Base-by-base conservation (phyloP, 1,140 invertebrate genomes). In the Orchestia grillus region DNA sequence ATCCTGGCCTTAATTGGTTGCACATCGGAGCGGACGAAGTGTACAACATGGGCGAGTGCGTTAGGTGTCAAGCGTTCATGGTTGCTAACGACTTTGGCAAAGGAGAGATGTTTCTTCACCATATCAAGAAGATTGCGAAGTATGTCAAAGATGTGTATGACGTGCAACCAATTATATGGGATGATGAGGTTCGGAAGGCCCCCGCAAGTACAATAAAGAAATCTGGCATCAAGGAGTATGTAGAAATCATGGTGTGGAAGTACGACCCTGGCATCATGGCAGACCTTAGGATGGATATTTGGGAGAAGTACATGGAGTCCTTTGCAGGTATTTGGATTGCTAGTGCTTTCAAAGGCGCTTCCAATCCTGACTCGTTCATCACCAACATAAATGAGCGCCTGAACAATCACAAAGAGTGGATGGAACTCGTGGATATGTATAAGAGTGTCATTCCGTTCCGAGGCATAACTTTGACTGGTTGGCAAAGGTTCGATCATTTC, bases 241-340 rank as follows among this genome's bases (percentile, higher is more conserved):
- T 99, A 1, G 98, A 99, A 97, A 98, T 98, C 0, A 99, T 99
- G 98, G 98, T 99, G 43, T 99, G 98, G 98, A 98, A 98, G 0
- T 98, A 98, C 97, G 97, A 97, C 95, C 97, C 98, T 95, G 98
- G 98, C 96, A 98, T 98, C n/a, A 97, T 98, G 96, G 98, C 98
- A 87, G 98, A 98, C 96, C 97, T 98, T 0, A 97, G 97, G 0
- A 97, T 97, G 87, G 97, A 97, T 92, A 97, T 98, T 97, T 99
- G 98, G 98, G 98, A 98, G 91, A 98, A 98, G 90, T 99, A 99
- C 97, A 98, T 98, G 0, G 98, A 98, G 91, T 97, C 99, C 1
- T 99, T 99, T 97, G 98, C 98, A 0, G 98, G 98, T 44, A 98
- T 99, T n/a, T 99, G 99, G 99, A 98, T 98, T 42, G 99, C 99